Base-by-base conservation (phyloP, 2,888 invertebrate genomes). In the Julus scandinavius region DNA sequence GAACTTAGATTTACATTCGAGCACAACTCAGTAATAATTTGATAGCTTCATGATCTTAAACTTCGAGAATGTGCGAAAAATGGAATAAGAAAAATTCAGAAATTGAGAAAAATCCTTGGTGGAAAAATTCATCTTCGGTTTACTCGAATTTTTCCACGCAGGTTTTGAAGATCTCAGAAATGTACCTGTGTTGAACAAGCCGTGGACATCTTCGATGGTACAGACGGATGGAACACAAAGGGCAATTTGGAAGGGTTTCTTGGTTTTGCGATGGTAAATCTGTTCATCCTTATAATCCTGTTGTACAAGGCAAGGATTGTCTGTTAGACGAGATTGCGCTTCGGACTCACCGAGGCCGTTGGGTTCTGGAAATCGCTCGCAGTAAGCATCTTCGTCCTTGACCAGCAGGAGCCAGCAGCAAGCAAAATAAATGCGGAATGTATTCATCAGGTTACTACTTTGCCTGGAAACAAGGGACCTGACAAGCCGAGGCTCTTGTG, bases 211-310 rank as follows among this genome's bases (percentile, higher is more conserved):
- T 13, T 85, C n/a, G 17, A 41, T n/a, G 17, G 50, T 54, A 41
- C 88, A 88, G 0, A 88, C 85, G 15, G 88, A 88, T 20, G 88
- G 88, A 0, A 88, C 49, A 38, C 88, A 88, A 2, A 88, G 20
- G 2, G 85, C 45, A 13, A 83, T 85, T 13, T 88, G 58, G 54
- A 58, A 86, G 11, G 58, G 85, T 20, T 84, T 40, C 11, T 40
- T 9, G 40, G 9, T 6, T 84, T 84, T 84, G 2, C 29, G 29
- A 6, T 84, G 88, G 20, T 63, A 63, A 13, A 88, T 72, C 17
- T 88, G 63, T 20, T 88, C 49, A 20, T 88, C 88, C 50, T 84
- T 72, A 80, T 72, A 87, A 11, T 87, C 85, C 85, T 85, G 41
- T 9, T 29, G 72, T 72, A 29, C 11, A 11, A 11, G 29, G 20